These are phyloP conservation scores for Aselliscus stoliczkanus DNA, from an alignment of 2,797 vertebrate genomes.

Conservation along the genomic window DNA sequence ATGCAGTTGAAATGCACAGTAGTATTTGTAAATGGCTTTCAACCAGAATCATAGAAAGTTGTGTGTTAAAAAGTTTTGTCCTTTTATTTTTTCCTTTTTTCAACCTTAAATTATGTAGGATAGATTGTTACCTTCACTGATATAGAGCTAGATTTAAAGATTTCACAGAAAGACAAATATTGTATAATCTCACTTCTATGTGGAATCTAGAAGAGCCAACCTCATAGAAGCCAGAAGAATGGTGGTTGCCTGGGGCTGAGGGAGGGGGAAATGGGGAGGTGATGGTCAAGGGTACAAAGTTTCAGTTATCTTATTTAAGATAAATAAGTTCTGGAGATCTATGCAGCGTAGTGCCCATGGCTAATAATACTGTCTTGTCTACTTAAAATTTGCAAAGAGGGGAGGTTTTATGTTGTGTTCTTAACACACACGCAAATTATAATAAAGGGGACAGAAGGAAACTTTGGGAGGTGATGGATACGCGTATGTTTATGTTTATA, in stretches of 20 bases:
- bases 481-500: background rate
- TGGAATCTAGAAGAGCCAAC: background rate
- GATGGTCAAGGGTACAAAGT: background rate
- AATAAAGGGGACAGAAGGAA: background rate
- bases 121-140: background rate
- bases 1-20: background rate
- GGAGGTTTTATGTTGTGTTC: background rate
- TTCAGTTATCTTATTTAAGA: background rate
- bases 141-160: background rate
- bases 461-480: background rate
- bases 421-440: background rate
- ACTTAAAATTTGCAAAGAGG: background rate
- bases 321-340: background rate
- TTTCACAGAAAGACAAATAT: background rate
- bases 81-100: conserved; percentile 3
- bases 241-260: background rate
- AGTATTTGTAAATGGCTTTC: background rate
- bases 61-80: background rate
- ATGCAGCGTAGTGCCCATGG: background rate
- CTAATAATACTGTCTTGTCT: background rate
- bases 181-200: background rate
- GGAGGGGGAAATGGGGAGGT: background rate
- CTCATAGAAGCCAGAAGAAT: background rate
- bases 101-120: background rate
- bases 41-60: background rate